A percentile compares a stretch with the other conserved stretches of the same genome.
These are phyloP conservation scores for Halcyon leucocephala DNA, from an alignment of 2,797 vertebrate genomes.

Conservation along the genomic window DNA sequence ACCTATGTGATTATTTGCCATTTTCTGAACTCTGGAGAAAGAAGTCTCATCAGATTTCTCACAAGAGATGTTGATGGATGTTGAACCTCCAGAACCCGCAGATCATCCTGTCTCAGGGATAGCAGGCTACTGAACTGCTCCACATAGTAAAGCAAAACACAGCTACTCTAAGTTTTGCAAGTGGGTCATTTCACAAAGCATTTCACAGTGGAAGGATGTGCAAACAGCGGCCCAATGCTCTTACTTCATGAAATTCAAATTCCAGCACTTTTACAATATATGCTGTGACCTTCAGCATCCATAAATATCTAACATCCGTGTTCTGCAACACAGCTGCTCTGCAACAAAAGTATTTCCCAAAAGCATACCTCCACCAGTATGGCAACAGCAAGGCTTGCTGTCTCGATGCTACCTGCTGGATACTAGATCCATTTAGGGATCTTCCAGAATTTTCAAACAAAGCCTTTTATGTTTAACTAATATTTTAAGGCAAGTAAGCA, in stretches of 20 bases:
- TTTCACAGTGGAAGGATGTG: neutral
- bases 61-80: fast-evolving
- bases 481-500: neutral
- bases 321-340: neutral
- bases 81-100: neutral
- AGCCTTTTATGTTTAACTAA: neutral
- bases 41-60: neutral
- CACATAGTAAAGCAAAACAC: neutral
- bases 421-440: neutral
- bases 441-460: neutral
- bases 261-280: neutral
- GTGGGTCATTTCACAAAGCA: too few species aligned
- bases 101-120: neutral
- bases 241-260: neutral
- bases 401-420: neutral
- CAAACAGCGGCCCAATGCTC: neutral
- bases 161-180: too few species aligned
- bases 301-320: neutral
- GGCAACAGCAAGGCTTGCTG: neutral
- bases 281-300: neutral
- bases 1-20: fast-evolving
- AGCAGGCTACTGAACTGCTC: neutral
- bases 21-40: neutral
- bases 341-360: fast-evolving
- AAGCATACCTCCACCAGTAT: neutral